Evolutionary conservation across 2,113 vertebrate genomes (phyloP), one percentile per base, ranked within the genome.

Genomic region (Suncus etruscus): DNA sequence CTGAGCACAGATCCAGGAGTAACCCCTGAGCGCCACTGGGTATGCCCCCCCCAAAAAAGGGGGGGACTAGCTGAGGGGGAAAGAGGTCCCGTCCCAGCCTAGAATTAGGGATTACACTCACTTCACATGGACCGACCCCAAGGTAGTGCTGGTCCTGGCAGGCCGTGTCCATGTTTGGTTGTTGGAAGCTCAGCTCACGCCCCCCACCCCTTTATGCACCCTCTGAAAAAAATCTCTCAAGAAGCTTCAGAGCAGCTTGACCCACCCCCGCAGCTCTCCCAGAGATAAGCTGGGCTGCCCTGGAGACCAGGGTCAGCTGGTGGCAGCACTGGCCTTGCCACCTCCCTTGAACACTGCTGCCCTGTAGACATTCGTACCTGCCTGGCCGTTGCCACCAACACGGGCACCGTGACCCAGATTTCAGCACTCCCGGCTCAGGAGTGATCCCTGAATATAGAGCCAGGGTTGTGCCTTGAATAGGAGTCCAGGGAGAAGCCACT

Each of bases 351-450:
- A 50, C 18, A 31, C 76, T 88, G 11, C 51, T 51, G 85, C 74
- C 68, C 89, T 84, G 88, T 91, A 65, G 91, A 79, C 86, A 65
- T 77, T 78, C 81, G 91, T 82, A 68, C 70, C 89, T 87, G 58
- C 58, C 58, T 61, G 58, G 18, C 58, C 16, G 15, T 16, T 61
- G 58, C 58, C 58, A 61, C 58, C 18, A 20, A 22, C 18, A 16
- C 58, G 58, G 58, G 18, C 18, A 61, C 58, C 6, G 58, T 86
- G 89, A 94, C 91, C 94, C 91, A 94, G 91, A 95, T 93, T 92
- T 84, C 83, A 92, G 79, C 78, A 39, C 39, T 39, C 11, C 2
- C 77, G 76, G 82, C 86, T 84, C 86, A 73, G 31, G 31, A 65
- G 51, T 84, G 22, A 18, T 73, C 90, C 79, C 86, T 83, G 75